These are phyloP conservation scores for Oostethus manadensis DNA, from an alignment of 2,113 vertebrate genomes.

Conservation along the genomic window DNA sequence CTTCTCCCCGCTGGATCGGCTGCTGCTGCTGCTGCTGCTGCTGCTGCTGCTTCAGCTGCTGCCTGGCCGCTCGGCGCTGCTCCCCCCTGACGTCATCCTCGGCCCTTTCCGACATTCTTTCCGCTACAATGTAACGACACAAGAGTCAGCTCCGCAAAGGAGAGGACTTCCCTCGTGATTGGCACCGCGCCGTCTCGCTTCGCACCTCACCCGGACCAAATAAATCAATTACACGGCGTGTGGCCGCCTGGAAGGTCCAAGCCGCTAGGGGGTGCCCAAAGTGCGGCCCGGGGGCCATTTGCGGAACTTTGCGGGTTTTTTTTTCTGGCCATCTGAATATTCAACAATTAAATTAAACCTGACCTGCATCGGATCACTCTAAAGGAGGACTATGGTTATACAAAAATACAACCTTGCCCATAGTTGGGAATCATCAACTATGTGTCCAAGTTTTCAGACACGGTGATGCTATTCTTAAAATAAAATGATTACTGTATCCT, in stretches of 20 bases:
- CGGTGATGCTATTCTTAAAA: too few species aligned
- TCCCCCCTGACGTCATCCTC: constrained; percentile 96
- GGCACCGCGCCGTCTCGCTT: constrained; percentile 33
- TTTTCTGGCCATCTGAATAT: too few species aligned
- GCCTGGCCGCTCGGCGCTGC: constrained; percentile 87
- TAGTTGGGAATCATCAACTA: too few species aligned
- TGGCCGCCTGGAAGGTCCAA: not conserved
- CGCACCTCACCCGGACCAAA: constrained; percentile 8
- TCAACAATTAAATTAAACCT: too few species aligned
- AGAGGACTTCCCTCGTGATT: constrained; percentile 44
- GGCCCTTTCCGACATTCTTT: constrained; percentile 99
- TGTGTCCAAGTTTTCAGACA: too few species aligned
- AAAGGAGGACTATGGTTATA: too few species aligned
- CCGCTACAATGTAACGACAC: constrained; percentile 92
- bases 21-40: constrained; percentile 74
- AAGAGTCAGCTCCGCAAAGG: constrained; percentile 64
- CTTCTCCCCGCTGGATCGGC: constrained; percentile 78
- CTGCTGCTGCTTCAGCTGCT: constrained; percentile 77
- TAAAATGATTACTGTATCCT: too few species aligned
- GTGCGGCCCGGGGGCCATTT: too few species aligned
- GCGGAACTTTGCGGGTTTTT: too few species aligned
- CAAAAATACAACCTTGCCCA: too few species aligned
- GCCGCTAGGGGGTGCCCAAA: too few species aligned
- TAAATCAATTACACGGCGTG: constrained; percentile 8
- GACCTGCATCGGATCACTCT: too few species aligned